phyloP scores from a whole-genome alignment of 2,888 invertebrate species.

The Pterobdella sp. region DNA sequence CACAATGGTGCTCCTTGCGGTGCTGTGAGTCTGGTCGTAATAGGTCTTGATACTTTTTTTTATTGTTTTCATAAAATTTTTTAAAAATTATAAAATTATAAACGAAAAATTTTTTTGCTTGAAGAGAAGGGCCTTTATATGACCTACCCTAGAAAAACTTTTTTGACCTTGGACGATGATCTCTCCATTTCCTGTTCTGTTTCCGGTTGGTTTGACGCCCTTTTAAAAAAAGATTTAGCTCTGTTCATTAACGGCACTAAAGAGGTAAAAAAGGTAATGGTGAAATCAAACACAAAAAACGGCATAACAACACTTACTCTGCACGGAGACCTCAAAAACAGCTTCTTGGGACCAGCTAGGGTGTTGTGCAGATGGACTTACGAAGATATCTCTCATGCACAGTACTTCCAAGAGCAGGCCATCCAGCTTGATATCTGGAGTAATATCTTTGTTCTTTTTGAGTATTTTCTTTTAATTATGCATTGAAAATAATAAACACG shows the following conservation, averaged over 20 bases:
- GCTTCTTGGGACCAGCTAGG: background rate
- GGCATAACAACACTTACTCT: background rate
- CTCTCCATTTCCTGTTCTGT: background rate
- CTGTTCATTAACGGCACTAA: constrained; percentile 5
- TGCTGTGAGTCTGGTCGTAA: background rate
- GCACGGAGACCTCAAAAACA: background rate
- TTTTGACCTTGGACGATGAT: background rate
- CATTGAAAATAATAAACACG: too few species aligned
- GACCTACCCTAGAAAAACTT: background rate
- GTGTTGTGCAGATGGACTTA: background rate
- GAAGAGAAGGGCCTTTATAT: background rate
- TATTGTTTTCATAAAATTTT: background rate
- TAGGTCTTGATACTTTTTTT: background rate
- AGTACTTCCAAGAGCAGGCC: background rate
- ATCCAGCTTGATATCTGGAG: background rate
- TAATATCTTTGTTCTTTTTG: background rate
- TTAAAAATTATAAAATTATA: background rate
- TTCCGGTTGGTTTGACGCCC: background rate
- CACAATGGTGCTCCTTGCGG: background rate
- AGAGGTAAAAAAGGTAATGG: background rate
- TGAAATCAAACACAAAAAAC: too few species aligned
- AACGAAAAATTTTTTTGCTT: background rate
- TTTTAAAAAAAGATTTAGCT: background rate
- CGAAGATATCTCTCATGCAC: background rate
- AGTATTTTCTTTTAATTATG: background rate